phyloP scores from a whole-genome alignment of 2,888 invertebrate genomes.

The Ametastegia equiseti region DNA sequence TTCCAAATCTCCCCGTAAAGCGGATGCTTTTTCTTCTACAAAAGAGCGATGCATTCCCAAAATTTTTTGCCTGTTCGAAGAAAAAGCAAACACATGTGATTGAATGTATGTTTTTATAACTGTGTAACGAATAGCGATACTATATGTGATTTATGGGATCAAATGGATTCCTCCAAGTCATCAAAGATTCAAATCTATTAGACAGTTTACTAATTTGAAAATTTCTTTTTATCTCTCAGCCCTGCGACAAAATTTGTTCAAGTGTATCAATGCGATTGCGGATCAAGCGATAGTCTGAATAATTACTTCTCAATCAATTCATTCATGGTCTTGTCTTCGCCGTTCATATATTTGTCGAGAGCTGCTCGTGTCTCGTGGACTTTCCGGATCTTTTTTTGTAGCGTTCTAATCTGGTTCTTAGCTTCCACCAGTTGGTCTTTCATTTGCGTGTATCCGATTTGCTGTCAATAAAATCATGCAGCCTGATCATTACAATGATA shows the following conservation, averaged over 20 bases:
- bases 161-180: background rate
- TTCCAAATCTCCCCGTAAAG: background rate
- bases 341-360: constrained; percentile 43
- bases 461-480: background rate
- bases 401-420: constrained; percentile 50
- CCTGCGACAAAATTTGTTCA: background rate
- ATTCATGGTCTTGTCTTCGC: constrained; percentile 45
- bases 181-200: background rate
- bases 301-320: constrained; percentile 52
- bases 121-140: too few relatives aligned
- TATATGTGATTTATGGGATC: background rate
- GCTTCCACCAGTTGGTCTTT: constrained; percentile 39
- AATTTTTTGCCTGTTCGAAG: background rate
- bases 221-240: constrained; percentile 5
- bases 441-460: background rate
- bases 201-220: too few relatives aligned
- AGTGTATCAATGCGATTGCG: background rate
- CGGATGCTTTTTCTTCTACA: background rate
- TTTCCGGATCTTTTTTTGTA: constrained; percentile 20
- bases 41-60: background rate
- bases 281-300: background rate
- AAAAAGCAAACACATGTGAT: background rate
- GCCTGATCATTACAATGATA: background rate
- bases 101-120: background rate
- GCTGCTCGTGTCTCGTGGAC: background rate